A percentile compares a stretch with the other conserved stretches of the same genome.
Evolutionary conservation across 2,797 vertebrate genomes (phyloP).

Genomic region (Phataginus tetradactyla): DNA sequence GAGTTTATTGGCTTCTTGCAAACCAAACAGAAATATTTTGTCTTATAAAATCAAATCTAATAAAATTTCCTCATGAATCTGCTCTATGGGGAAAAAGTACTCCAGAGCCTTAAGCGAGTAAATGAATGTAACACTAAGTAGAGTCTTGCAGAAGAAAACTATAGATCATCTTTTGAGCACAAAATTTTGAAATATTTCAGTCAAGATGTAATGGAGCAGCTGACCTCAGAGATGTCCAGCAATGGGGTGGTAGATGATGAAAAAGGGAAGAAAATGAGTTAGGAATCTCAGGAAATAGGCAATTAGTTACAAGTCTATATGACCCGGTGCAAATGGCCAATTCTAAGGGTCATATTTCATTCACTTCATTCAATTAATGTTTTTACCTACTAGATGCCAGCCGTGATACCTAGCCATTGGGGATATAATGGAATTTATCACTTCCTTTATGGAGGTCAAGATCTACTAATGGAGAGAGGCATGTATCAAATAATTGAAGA

Average conservation of each 20-base stretch:
- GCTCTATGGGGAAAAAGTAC: constrained; percentile 28
- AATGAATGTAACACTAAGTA: not conserved
- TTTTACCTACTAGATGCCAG: not conserved
- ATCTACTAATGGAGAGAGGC: not conserved
- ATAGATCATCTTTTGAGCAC: not conserved
- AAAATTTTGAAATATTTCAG: constrained; percentile 44
- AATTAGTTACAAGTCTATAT: constrained; percentile 6
- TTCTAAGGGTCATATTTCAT: not conserved
- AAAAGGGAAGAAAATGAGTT: not conserved
- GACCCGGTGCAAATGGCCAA: not conserved
- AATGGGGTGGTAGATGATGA: not conserved
- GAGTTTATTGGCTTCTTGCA: constrained; percentile 59
- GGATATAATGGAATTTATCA: not conserved
- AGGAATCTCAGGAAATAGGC: not conserved
- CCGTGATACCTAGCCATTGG: not conserved
- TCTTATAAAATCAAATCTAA: constrained; percentile 70
- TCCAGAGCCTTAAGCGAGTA: constrained; percentile 17
- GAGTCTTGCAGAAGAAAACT: constrained; percentile 36
- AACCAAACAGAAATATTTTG: constrained; percentile 69
- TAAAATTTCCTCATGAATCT: constrained; percentile 60
- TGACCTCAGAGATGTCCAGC: not conserved
- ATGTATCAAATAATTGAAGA: not conserved
- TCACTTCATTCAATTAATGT: not conserved
- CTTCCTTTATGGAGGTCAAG: not conserved
- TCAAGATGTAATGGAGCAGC: not conserved